Evolutionary conservation across 2,888 invertebrate genomes (phyloP), one percentile per base, ranked within the genome.

Genomic region (Pherbina coryleti): DNA sequence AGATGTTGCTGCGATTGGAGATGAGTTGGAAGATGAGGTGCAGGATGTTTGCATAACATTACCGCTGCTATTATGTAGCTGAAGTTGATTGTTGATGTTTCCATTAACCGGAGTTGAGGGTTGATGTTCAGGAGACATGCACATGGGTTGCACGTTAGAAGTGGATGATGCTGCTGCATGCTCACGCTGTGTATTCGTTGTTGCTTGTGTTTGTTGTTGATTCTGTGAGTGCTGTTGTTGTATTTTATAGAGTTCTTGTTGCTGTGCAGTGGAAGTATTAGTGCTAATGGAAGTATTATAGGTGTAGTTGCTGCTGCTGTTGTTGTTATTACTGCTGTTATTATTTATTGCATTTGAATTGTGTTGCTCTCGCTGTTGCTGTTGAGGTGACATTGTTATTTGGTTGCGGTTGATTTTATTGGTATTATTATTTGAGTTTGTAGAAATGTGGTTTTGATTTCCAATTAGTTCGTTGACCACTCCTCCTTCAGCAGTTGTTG

Each of bases 101-200:
- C 31, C 72, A 67, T 72, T 67, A 51, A 66, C 60, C 37, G 79
- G 71, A 31, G 81, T 64, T 44, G 79, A 82, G 73, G 82, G 82
- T 77, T 86, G 87, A 83, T 87, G 87, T 82, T 87, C 87, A 14
- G 87, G 87, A 77, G 87, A 87, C 87, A 88, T 88, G 74, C 87
- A 87, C 87, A 87, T 87, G 62, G 87, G 88, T 79, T 88, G 87
- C 79, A 87, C 85, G 37, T 84, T 79, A 31, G 82, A 81, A 37
- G 84, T 79, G 37, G 82, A 81, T 14, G 81, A 74, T 82, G 81
- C 70, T 75, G 83, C 37, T 79, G 82, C 67, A 81, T 85, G 85
- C 62, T 75, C 80, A 70, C 82, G 82, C 77, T 85, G 86, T 66
- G 67, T 80, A 67, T 83, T 82, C 77, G 82, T 71, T 81, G 80